Evolutionary conservation across 1,140 invertebrate species (phyloP), one percentile per base, ranked within the genome.

Genomic region (Papilio helenus): DNA sequence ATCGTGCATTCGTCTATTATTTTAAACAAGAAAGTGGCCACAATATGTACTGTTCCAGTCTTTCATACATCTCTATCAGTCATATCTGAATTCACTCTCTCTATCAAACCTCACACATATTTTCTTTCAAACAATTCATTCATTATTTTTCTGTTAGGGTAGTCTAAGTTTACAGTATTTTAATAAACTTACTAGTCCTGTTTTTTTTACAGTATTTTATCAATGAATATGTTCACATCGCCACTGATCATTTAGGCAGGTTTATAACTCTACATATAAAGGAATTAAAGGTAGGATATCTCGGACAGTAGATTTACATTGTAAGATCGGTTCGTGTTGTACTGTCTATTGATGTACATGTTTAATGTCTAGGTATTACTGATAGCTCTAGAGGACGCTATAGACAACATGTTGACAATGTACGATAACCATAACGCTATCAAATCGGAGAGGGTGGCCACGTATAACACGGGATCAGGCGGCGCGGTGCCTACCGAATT

Each of bases 321-420:
- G 49, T 51, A 18, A 51, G 7, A n/a, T 55, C 5, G 51, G 18
- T 55, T 55, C 0, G n/a, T 55, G 18, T 55, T 51, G 49, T 51
- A 3, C n/a, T 5, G 51, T 76, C 18, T 42, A 20, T 84, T 79
- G 10, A 14, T 46, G 14, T 5, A 46, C 34, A 46, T 3, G 44
- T 46, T 46, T 12, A 46, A 46, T 46, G 44, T 46, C 44, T 77
- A 92, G 91, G 89, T 93, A 8, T 80, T 93, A 10, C 80, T 91
- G 7, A 92, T 92, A 84, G 88, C 91, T 0, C 68, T 92, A 20
- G 90, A 93, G 2, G 92, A 93, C 34, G 83, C 84, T 0, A 87
- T 92, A 81, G 92, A 93, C 82, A 92, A 92, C 39, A 93, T 92
- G 91, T 72, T 93, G 46, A 92, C 90, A 1, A 92, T 92, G 91